Base-by-base conservation (phyloP, 2,888 invertebrate species). In the Rhingia rostrata region DNA sequence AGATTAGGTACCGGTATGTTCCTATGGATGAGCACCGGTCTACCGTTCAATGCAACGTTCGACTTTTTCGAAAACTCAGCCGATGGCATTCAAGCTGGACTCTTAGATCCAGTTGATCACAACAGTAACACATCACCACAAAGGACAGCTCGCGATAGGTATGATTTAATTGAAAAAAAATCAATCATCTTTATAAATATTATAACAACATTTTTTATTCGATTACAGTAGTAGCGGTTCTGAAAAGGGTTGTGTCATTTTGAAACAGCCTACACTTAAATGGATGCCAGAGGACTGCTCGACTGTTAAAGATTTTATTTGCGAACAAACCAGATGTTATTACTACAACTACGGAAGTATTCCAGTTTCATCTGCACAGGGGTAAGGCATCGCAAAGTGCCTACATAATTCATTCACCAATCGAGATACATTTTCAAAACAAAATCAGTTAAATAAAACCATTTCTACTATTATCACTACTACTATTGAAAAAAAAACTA, bases 331-430 rank as follows among this genome's bases (percentile, higher is more conserved):
- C 86, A 94, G 96, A 90, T 97, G 96, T 93, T 96, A 96, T 92
- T 96, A 96, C 93, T 96, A 96, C 93, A 96, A 96, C 93, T 97
- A 96, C 92, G 96, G 96, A 91, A 96, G 96, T 92, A 96, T 96
- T 93, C 96, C 96, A 92, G 96, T 96, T 90, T 96, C 96, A 91
- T 95, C 96, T 89, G 94, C 96, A 94, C 96, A 96, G 96, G 96
- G 96, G 96, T 96, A 96, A 96, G 96, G 89, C 87, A 69, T 74
- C 58, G 30, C 43, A 47, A 60, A 58, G 73, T 80, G 70, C 80
- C 74, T 75, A 45, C 87, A 66, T 61, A 83, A 87, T 53, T 69
- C 53, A 80, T 84, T 75, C 80, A 69, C 61, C 84, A 84, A 84
- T 87, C 86, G 82, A 86, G 81, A 86, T 74, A 64, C n/a, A 43